A percentile compares a stretch with the other conserved stretches of the same genome.
Evolutionary conservation across 2,888 invertebrate genomes (phyloP).

Genomic region (Limnephilus marmoratus): DNA sequence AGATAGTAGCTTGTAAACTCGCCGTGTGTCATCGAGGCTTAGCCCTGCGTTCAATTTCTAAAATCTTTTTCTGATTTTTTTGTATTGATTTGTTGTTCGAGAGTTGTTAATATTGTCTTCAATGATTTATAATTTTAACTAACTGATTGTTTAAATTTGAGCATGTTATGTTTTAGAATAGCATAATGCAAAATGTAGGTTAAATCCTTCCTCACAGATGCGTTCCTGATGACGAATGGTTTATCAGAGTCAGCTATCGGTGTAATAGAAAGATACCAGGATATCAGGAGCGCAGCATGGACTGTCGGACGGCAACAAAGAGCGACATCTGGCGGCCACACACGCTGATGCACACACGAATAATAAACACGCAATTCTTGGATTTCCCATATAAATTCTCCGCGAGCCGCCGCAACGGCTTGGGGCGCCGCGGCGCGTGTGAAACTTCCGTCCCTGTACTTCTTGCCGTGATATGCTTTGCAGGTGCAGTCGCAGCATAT

Average conservation of each 20-base stretch:
- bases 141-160: not conserved
- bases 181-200: not conserved
- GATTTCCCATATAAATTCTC: constrained; percentile 63
- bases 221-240: not conserved
- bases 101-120: too few species aligned
- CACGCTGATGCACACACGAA: constrained; percentile 54
- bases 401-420: constrained; percentile 46
- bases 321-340: constrained; percentile 62
- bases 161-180: not conserved
- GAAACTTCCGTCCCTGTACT: constrained; percentile 15
- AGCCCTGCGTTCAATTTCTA: too few species aligned
- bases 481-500: constrained; percentile 3
- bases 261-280: not conserved
- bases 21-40: too few species aligned
- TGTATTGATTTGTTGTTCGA: too few species aligned
- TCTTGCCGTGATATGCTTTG: not conserved
- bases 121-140: too few species aligned
- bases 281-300: constrained; percentile 17
- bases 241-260: not conserved
- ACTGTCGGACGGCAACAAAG: constrained; percentile 46
- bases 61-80: too few species aligned
- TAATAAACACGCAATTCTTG: constrained; percentile 64
- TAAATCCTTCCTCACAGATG: not conserved
- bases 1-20: too few species aligned
- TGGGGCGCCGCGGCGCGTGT: constrained; percentile 47